Percentiles rank a stretch among this genome's conserved stretches.
phyloP scores from a whole-genome alignment of 2,888 invertebrate species.

The Encarsia formosa region DNA sequence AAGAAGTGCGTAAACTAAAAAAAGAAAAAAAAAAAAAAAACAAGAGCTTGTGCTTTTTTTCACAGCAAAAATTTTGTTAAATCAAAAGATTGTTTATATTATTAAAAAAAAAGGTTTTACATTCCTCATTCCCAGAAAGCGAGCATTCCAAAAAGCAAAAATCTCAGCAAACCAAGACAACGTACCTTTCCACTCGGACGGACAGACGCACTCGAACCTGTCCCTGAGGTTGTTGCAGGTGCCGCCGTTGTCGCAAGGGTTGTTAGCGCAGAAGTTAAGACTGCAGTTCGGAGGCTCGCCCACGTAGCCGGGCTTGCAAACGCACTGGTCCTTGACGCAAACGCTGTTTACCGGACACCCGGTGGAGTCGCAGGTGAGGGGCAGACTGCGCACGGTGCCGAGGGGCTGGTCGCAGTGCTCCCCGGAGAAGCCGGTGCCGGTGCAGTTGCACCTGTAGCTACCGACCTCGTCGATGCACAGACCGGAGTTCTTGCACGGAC shows the following conservation, averaged over 20 bases:
- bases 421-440: slow-evolving; percentile 54
- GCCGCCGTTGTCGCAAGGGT: slow-evolving; percentile 73
- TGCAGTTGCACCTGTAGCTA: slow-evolving; percentile 58
- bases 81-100: too few relatives aligned
- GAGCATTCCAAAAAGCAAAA: slow-evolving; percentile 7
- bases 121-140: neutral
- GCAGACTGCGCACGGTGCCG: slow-evolving; percentile 50
- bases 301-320: slow-evolving; percentile 62
- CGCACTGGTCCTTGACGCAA: slow-evolving; percentile 62
- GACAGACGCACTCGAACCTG: slow-evolving; percentile 67
- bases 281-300: slow-evolving; percentile 51
- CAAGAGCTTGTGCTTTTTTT: too few relatives aligned
- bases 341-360: slow-evolving; percentile 65
- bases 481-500: slow-evolving; percentile 62
- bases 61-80: too few relatives aligned
- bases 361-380: slow-evolving; percentile 53
- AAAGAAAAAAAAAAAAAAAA: too few relatives aligned
- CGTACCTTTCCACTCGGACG: slow-evolving; percentile 67
- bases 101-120: too few relatives aligned
- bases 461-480: slow-evolving; percentile 59
- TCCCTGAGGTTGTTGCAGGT: slow-evolving; percentile 60
- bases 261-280: slow-evolving; percentile 60
- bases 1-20: too few relatives aligned
- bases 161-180: slow-evolving; percentile 13
- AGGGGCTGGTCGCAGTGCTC: slow-evolving; percentile 54